A percentile compares a stretch with the other conserved stretches of the same genome.
Conservation (phyloP, 92 coral and sea anemone genomes). For the Porites lobata region DNA sequence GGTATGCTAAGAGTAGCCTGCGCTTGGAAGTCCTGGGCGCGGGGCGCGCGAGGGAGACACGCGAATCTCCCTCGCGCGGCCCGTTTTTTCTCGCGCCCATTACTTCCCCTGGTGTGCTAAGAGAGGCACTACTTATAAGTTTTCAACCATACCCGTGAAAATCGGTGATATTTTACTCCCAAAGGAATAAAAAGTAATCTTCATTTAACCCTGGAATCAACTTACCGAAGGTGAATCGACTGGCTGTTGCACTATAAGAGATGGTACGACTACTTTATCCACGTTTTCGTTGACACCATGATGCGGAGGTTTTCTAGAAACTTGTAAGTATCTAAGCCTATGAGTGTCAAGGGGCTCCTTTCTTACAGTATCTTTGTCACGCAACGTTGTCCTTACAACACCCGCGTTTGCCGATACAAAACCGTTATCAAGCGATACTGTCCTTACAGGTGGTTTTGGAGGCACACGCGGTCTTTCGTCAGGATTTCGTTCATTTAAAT, state of each 20-base stretch:
- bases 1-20: no score
- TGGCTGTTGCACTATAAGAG: background rate
- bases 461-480: slow-evolving; percentile 51
- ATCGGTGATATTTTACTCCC: background rate
- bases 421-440: slow-evolving; percentile 23
- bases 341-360: slow-evolving; percentile 19
- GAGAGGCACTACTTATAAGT: no score
- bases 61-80: no score
- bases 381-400: background rate
- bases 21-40: no score
- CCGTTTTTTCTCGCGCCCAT: no score
- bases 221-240: slow-evolving; percentile 14
- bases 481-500: slow-evolving; percentile 19
- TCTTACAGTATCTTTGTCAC: slow-evolving; percentile 17
- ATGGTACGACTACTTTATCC: background rate
- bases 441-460: slow-evolving; percentile 67
- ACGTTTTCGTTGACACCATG: slow-evolving; percentile 1
- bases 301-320: background rate
- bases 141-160: background rate
- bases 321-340: background rate
- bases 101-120: no score
- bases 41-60: no score
- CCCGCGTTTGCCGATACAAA: background rate
- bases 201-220: background rate
- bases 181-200: background rate